phyloP scores from a whole-genome alignment of 2,888 invertebrate species.

The Napeogenes inachia region DNA sequence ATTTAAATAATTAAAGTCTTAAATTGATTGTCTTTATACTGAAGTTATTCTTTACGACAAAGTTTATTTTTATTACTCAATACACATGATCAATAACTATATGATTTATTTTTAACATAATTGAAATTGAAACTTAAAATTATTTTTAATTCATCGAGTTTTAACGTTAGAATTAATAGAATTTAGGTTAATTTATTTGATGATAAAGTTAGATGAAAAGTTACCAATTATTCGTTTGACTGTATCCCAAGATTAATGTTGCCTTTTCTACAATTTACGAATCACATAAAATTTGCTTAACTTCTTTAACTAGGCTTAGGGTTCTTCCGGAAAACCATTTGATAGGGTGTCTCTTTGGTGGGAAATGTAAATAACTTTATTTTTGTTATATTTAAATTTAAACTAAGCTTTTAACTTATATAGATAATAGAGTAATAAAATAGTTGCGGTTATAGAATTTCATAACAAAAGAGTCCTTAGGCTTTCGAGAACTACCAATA shows the following conservation, averaged over 20 bases:
- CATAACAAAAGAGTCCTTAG: constrained; percentile 13
- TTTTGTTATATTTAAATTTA: no score
- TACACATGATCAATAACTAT: no score
- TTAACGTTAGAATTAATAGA: constrained; percentile 3
- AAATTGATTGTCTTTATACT: no score
- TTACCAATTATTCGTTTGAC: background rate
- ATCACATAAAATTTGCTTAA: constrained; percentile 7
- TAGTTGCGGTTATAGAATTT: constrained; percentile 15
- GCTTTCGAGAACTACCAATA: no score
- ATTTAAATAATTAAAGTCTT: no score
- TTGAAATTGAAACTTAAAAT: background rate
- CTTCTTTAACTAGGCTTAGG: constrained; percentile 1
- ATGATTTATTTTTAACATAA: no score
- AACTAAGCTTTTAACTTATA: no score
- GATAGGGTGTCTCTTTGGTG: no score
- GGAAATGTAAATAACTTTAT: no score
- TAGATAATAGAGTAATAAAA: background rate
- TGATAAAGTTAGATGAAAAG: constrained; percentile 21
- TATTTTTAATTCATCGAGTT: constrained; percentile 18
- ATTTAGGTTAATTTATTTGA: constrained; percentile 19
- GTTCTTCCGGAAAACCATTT: background rate
- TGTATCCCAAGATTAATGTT: background rate
- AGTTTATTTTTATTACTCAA: no score
- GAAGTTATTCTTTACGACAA: no score
- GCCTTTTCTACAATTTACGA: background rate